Evolutionary conservation across 2,113 vertebrate species (phyloP), one percentile per base, ranked within the genome.

Genomic region (Petaurus breviceps): DNA sequence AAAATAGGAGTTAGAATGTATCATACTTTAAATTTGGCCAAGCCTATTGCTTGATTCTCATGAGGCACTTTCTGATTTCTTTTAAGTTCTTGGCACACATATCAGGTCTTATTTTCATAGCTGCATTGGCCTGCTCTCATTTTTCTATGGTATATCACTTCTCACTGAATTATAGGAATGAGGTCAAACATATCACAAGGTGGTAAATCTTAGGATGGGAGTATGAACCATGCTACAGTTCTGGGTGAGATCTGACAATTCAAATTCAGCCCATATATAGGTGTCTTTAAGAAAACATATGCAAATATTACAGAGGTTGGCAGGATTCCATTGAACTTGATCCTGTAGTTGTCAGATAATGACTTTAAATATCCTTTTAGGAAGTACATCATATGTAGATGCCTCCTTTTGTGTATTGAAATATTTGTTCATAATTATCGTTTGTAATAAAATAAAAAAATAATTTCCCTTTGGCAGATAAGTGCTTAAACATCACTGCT

Each of bases 121-220:
- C 37, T 57, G 46, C 0, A 22, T 22, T 84, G 68, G n/a, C 68
- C 31, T 90, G 49, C 92, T 96, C 25, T 22, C 43, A 92, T 94
- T 94, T 47, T 90, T 93, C 16, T 51, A 23, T 49, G 90, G 10
- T 92, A 43, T 22, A 7, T 52, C 52, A 51, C 26, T 91, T 52
- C 96, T 97, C 92, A 51, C 19, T 89, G 25, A 28, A 95, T 19
- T 43, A 50, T 84, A 31, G 37, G n/a, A 68, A 89, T 92, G 6
- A 12, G 61, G 61, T 68, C 57, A 37, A 68, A 68, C 31, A 68
- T 37, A 68, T 68, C 61, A 68, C 61, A 16, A 68, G 31, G 68
- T 84, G 19, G 68, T 23, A 19, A 84, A 84, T 84, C 6, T 84
- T 84, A 23, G 68, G n/a, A 43, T 22, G 57, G 28, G 19, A 84